These are phyloP conservation scores for Lerema accius DNA, from an alignment of 1,140 invertebrate species.

Conservation along the genomic window DNA sequence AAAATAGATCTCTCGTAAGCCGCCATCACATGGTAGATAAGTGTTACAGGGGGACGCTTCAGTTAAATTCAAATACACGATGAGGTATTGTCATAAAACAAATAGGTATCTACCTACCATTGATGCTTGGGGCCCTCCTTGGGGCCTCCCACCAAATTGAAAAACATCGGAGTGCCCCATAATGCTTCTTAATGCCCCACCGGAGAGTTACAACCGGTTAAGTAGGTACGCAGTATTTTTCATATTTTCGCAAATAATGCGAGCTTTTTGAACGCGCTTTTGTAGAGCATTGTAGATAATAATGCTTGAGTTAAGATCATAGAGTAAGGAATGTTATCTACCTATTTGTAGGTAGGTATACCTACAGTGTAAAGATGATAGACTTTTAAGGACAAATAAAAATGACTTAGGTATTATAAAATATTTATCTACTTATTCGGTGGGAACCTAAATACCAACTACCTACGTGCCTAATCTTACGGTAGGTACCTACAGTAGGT, in stretches of 20 bases:
- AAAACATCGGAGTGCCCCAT: constrained; percentile 70
- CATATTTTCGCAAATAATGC: constrained; percentile 65
- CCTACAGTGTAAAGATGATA: too few species aligned
- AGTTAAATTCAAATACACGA: background rate
- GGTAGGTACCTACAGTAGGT: too few species aligned
- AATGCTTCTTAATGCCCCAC: constrained; percentile 64
- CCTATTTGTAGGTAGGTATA: too few species aligned
- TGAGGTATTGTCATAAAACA: constrained; percentile 49
- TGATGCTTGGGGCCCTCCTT: constrained; percentile 37
- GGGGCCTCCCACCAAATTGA: constrained; percentile 74
- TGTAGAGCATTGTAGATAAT: too few species aligned
- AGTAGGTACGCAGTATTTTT: constrained; percentile 63
- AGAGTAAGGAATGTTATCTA: too few species aligned
- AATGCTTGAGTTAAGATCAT: too few species aligned
- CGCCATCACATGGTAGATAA: background rate
- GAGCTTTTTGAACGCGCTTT: constrained; percentile 41
- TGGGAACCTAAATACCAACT: too few species aligned
- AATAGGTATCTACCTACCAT: too few species aligned
- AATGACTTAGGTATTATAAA: too few species aligned
- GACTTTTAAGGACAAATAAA: too few species aligned
- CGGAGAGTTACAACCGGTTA: constrained; percentile 54
- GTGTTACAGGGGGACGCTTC: background rate
- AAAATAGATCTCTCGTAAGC: background rate
- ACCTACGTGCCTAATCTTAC: too few species aligned
- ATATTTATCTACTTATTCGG: too few species aligned